Evolutionary conservation across 2,888 invertebrate genomes (phyloP).

Genomic region (Xestia rhomboidea): DNA sequence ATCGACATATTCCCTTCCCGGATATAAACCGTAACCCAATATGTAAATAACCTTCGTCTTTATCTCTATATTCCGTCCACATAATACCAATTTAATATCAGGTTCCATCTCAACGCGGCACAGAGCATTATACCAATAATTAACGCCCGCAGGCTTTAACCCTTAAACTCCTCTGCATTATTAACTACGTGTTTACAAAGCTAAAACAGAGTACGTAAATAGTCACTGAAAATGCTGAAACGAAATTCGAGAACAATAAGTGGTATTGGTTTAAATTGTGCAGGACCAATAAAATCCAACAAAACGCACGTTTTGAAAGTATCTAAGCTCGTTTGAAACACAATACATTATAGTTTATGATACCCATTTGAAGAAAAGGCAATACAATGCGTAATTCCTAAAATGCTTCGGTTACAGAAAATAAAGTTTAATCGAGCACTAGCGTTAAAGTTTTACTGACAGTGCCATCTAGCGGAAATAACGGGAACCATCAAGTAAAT

Average conservation of each 20-base stretch:
- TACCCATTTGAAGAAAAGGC: not conserved
- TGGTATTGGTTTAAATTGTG: not conserved
- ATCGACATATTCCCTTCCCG: constrained; percentile 1
- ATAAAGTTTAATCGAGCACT: not conserved
- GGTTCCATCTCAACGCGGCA: constrained; percentile 30
- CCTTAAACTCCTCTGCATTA: constrained; percentile 36
- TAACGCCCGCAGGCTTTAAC: constrained; percentile 41
- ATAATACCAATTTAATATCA: constrained; percentile 56
- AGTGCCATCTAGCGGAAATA: constrained; percentile 44
- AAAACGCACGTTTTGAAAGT: not conserved
- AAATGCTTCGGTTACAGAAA: not conserved
- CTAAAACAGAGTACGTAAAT: constrained; percentile 34
- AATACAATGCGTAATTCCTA: no score
- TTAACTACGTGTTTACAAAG: constrained; percentile 36
- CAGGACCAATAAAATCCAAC: not conserved
- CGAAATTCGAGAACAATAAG: not conserved
- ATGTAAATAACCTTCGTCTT: constrained; percentile 45
- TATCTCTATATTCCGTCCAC: constrained; percentile 27
- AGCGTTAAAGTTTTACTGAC: not conserved
- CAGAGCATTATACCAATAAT: constrained; percentile 37
- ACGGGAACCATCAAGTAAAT: constrained; percentile 22
- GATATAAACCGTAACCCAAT: constrained; percentile 29
- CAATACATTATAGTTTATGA: not conserved
- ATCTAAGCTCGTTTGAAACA: not conserved
- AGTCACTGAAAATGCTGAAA: not conserved